Evolutionary conservation across 1,140 invertebrate species (phyloP).

Genomic region (Lordiphosa mommai): DNA sequence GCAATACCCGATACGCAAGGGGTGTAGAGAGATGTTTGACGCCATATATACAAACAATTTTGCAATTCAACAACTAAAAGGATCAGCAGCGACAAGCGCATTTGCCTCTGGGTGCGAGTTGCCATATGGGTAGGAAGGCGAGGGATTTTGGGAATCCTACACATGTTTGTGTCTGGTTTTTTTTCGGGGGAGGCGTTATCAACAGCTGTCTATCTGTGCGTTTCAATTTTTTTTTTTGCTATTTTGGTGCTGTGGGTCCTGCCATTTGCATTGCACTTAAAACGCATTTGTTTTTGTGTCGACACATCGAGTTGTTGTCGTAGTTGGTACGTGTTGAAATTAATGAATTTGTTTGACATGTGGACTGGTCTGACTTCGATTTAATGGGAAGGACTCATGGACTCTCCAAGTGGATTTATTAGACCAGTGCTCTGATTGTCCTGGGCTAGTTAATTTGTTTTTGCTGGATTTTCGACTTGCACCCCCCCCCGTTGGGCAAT

Average conservation of each 20-base stretch:
- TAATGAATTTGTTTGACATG: slow-evolving; percentile 59
- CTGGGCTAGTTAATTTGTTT: not conserved
- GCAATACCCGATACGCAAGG: slow-evolving; percentile 1
- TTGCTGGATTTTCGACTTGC: not conserved
- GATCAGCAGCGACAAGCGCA: slow-evolving; percentile 74
- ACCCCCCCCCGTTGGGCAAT: not conserved
- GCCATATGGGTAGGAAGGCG: not conserved
- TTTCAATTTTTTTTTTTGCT: slow-evolving; percentile 26
- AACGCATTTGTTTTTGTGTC: slow-evolving; percentile 47
- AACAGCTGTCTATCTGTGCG: slow-evolving; percentile 52
- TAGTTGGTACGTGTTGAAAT: slow-evolving; percentile 43
- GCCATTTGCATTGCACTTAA: slow-evolving; percentile 48
- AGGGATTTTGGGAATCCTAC: slow-evolving; percentile 39
- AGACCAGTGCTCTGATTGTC: slow-evolving; percentile 1
- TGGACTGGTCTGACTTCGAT: not conserved
- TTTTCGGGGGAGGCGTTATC: slow-evolving; percentile 40
- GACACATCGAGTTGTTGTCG: slow-evolving; percentile 47
- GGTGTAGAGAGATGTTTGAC: slow-evolving; percentile 50
- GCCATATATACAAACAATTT: slow-evolving; percentile 71
- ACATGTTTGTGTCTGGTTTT: slow-evolving; percentile 38
- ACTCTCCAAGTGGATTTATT: not conserved
- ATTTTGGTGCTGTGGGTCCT: slow-evolving; percentile 10
- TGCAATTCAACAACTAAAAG: slow-evolving; percentile 76
- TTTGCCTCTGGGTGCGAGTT: slow-evolving; percentile 28
- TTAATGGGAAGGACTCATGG: not conserved